Evolutionary conservation across 2,888 invertebrate species (phyloP), one percentile per base, ranked within the genome.

Genomic region (Torymus tubicola): DNA sequence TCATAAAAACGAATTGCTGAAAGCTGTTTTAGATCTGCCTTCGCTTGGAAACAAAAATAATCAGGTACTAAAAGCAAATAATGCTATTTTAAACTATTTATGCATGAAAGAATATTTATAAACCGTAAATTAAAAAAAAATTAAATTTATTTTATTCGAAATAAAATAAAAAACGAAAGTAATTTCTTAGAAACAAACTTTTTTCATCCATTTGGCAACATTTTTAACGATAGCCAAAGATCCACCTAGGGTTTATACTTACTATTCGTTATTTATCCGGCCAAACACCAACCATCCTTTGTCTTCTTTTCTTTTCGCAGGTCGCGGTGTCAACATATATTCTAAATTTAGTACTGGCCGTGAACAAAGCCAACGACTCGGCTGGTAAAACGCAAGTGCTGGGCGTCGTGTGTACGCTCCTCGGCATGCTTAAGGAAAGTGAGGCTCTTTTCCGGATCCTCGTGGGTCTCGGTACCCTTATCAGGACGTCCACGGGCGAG

Each of bases 361-460:
- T 93, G 24, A 92, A 93, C 50, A 93, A 93, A 85, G 92, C 91
- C 78, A 87, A 91, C 0, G 94, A 94, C 86, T 92, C 92, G 65
- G 81, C 89, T 73, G 91, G 91, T 64, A 89, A 91, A 83, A 90
- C 90, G 5, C 92, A 93, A 68, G 87, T 93, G 42, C 91, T 93
- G 14, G 93, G 93, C 85, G 92, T 93, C 24, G 87, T 93, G 57
- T 91, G 93, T 1, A 92, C 92, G 81, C 89, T 94, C 60, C 88
- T 95, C 69, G 91, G 92, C 0, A 92, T 90, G 83, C 89, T 94
- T 65, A 92, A 92, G 0, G 96, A 96, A 85, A 91, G 93, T 2
- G 96, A 97, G 89, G 96, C 96, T 0, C 93, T 94, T 79, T 96
- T 94, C 91, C 93, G 97, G 87, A 92, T 93, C 31, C 92, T 97